Evolutionary conservation across 2,888 invertebrate genomes (phyloP).

Genomic region (Pyrrhia umbra): DNA sequence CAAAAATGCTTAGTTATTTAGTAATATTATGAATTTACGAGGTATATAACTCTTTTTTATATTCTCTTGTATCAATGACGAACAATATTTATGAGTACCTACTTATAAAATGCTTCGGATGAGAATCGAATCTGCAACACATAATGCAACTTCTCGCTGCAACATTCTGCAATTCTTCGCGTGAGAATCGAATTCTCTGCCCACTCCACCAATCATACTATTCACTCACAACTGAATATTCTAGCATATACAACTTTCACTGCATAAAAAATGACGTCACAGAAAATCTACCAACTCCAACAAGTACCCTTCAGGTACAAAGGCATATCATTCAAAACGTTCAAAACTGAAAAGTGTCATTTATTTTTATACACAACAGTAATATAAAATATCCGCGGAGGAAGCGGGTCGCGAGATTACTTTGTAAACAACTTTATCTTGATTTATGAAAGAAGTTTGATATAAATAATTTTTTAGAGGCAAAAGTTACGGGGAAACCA

Average conservation of each 20-base stretch:
- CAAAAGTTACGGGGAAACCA: constrained; percentile 82
- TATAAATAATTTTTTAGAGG: constrained; percentile 87
- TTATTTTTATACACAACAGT: constrained; percentile 68
- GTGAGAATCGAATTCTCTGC: too few relatives aligned
- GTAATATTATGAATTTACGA: too few relatives aligned
- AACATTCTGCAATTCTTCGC: too few relatives aligned
- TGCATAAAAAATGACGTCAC: not conserved
- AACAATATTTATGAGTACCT: too few relatives aligned
- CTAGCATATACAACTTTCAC: not conserved
- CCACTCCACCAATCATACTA: too few relatives aligned
- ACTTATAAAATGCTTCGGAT: too few relatives aligned
- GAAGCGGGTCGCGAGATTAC: constrained; percentile 81
- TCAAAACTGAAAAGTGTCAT: constrained; percentile 66
- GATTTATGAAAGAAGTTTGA: constrained; percentile 89
- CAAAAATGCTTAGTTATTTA: too few relatives aligned
- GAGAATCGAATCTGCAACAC: too few relatives aligned
- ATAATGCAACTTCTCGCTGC: too few relatives aligned
- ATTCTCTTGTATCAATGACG: too few relatives aligned
- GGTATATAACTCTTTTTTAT: too few relatives aligned
- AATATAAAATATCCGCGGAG: constrained; percentile 65
- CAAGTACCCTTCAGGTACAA: constrained; percentile 36
- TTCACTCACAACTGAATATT: too few relatives aligned
- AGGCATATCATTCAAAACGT: constrained; percentile 52
- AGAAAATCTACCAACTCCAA: constrained; percentile 23
- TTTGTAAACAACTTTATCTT: constrained; percentile 88